Evolutionary conservation across 2,113 vertebrate species (phyloP).

Genomic region (Varanus komodoensis): DNA sequence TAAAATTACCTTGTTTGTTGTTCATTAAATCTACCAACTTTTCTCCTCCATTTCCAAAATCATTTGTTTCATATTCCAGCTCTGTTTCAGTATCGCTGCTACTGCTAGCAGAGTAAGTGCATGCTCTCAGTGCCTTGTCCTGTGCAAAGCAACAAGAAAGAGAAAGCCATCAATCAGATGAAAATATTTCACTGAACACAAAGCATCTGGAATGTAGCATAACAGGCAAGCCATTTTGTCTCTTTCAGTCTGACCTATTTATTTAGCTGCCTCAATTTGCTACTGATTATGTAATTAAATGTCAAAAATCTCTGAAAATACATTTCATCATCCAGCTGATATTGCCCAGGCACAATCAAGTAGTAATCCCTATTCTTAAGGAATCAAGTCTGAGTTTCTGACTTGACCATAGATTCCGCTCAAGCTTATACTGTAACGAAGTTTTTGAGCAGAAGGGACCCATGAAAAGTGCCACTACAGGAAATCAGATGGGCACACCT

Average conservation of each 20-base stretch:
- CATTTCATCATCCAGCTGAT: not conserved
- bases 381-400: not conserved
- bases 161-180: slow-evolving; percentile 30
- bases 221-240: not conserved
- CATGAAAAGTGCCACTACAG: not conserved
- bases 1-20: slow-evolving; percentile 71
- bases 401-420: not conserved
- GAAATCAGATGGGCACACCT: not conserved
- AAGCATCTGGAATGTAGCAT: not conserved
- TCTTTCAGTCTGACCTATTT: slow-evolving; percentile 1
- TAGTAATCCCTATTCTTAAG: not conserved
- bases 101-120: slow-evolving; percentile 73
- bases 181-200: slow-evolving; percentile 11
- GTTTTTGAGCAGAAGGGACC: not conserved
- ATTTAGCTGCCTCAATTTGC: slow-evolving; percentile 8
- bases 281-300: not conserved
- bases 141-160: slow-evolving; percentile 57
- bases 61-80: slow-evolving; percentile 62
- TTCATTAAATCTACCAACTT: slow-evolving; percentile 69
- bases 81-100: slow-evolving; percentile 71
- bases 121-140: slow-evolving; percentile 71
- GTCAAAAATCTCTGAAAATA: slow-evolving; percentile 4
- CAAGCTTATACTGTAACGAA: not conserved
- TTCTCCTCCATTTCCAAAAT: slow-evolving; percentile 65
- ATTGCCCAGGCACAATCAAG: not conserved